Conservation (phyloP, 2,797 vertebrate species). For the Poeciliopsis gracilis region DNA sequence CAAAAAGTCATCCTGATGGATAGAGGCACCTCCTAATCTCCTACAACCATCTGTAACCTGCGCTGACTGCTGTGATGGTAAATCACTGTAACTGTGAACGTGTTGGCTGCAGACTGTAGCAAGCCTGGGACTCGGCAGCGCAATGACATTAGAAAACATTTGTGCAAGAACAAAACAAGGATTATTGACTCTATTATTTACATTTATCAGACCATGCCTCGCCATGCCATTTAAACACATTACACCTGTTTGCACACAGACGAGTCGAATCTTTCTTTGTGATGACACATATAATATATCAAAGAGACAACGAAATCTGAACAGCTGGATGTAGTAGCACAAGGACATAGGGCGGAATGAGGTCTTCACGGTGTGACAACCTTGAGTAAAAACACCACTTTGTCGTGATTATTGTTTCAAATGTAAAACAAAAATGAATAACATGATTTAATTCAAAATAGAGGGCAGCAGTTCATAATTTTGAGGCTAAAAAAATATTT, state of each 20-base stretch:
- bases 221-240: not conserved
- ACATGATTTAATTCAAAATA: not conserved
- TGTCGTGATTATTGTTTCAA: not conserved
- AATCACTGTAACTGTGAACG: conserved; percentile 22
- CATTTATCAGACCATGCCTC: conserved; percentile 36
- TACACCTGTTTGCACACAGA: not conserved
- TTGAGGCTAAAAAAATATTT: not conserved
- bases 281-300: not conserved
- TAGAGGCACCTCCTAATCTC: conserved; percentile 42
- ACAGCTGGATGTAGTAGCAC: not conserved
- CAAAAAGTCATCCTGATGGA: conserved; percentile 46
- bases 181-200: conserved; percentile 27
- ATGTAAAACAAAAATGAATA: not conserved
- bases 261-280: not conserved
- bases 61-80: conserved; percentile 30
- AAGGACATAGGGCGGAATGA: not conserved
- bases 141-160: conserved; percentile 34
- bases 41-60: conserved; percentile 42
- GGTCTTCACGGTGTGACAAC: not conserved
- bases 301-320: not conserved
- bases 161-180: conserved; percentile 19
- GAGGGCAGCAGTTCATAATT: not conserved
- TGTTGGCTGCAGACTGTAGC: conserved; percentile 25
- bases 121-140: conserved; percentile 27
- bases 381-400: not conserved